Percentiles rank a stretch among this genome's conserved stretches.
phyloP scores from a whole-genome alignment of 2,113 vertebrate genomes.

The Amphilophus citrinellus region DNA sequence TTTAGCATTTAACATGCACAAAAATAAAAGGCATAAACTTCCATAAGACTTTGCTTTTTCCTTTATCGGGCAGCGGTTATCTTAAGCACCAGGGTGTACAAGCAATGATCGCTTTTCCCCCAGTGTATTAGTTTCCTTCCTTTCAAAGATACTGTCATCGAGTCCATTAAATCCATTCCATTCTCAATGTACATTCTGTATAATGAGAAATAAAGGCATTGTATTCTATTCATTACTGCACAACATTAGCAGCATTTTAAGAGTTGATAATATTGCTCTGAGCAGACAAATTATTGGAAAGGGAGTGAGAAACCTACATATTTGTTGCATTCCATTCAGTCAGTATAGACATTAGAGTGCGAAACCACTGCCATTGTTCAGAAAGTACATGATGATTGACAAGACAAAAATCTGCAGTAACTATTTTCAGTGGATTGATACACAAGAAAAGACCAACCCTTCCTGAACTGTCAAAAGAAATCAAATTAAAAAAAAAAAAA shows the following conservation, averaged over 20 bases:
- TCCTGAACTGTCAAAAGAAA: conserved; percentile 11
- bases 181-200: too few species aligned
- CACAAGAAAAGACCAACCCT: not conserved
- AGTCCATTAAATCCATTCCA: not conserved
- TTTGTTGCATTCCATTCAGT: not conserved
- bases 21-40: too few species aligned
- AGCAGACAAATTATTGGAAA: not conserved
- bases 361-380: not conserved
- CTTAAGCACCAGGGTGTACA: too few species aligned
- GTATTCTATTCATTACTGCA: not conserved
- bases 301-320: not conserved
- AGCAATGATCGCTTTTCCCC: too few species aligned
- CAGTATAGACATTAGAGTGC: not conserved
- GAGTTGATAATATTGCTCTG: not conserved
- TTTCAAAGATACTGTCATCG: conserved; percentile 1
- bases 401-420: not conserved
- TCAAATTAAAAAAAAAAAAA: not conserved
- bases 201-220: too few species aligned
- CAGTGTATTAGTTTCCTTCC: not conserved
- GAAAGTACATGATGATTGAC: not conserved
- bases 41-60: too few species aligned
- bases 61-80: too few species aligned
- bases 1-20: too few species aligned
- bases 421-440: not conserved
- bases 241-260: not conserved